Evolutionary conservation across 1,140 invertebrate species (phyloP).

Genomic region (Dysdera silvatica): DNA sequence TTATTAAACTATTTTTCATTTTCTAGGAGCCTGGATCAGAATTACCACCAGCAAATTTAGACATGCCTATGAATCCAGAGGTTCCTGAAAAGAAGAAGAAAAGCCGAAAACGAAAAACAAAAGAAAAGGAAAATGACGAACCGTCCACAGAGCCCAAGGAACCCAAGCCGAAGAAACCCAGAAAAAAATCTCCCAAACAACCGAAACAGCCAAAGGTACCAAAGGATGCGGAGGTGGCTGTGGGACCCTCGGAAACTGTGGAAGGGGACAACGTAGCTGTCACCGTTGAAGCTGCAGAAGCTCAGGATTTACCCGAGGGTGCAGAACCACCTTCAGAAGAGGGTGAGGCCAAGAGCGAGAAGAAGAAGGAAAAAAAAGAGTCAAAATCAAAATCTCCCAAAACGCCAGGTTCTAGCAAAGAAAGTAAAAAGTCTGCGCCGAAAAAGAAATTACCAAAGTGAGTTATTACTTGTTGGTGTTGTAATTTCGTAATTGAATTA

Average conservation of each 20-base stretch:
- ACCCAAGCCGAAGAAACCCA: constrained; percentile 39
- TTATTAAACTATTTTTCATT: too few species aligned
- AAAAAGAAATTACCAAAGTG: constrained; percentile 36
- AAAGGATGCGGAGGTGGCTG: neutral
- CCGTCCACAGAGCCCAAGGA: constrained; percentile 33
- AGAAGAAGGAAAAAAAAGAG: constrained; percentile 23
- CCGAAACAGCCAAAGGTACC: constrained; percentile 28
- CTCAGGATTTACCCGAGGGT: constrained; percentile 29
- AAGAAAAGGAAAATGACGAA: constrained; percentile 23
- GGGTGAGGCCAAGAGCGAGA: constrained; percentile 1
- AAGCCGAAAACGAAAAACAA: constrained; percentile 18
- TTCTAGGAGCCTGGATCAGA: too few species aligned
- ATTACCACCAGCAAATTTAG: too few species aligned
- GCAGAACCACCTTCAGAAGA: constrained; percentile 11
- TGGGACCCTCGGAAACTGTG: neutral
- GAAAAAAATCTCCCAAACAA: constrained; percentile 37
- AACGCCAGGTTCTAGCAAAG: constrained; percentile 22
- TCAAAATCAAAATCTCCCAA: constrained; percentile 21
- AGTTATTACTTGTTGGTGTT: neutral
- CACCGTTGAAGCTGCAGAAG: constrained; percentile 4
- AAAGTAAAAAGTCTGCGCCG: constrained; percentile 27
- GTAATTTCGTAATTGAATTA: neutral
- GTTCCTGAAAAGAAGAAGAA: constrained; percentile 11
- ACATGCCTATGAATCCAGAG: too few species aligned
- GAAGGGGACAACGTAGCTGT: constrained; percentile 16